Evolutionary conservation across 1,140 invertebrate genomes (phyloP).

Genomic region (Dendroctonus valens): DNA sequence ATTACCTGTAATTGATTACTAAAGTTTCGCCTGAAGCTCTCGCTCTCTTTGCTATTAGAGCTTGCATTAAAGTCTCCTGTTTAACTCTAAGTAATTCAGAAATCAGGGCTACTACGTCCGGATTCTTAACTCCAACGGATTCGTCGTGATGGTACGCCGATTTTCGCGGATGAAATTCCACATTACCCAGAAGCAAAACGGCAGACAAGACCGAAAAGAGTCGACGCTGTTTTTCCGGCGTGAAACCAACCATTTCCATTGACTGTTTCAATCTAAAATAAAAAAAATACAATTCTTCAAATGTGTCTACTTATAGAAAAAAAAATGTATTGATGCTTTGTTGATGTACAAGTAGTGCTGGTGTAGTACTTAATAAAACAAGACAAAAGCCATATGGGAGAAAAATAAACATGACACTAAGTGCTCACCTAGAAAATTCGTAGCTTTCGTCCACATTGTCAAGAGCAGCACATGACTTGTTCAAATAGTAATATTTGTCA

Average conservation of each 20-base stretch:
- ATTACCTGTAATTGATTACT: slow-evolving; percentile 80
- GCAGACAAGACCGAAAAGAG: slow-evolving; percentile 91
- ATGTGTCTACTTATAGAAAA: not conserved
- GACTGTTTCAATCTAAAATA: slow-evolving; percentile 79
- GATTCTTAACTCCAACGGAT: slow-evolving; percentile 88
- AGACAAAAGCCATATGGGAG: too few species aligned
- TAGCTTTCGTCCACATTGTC: slow-evolving; percentile 88
- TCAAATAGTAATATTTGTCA: slow-evolving; percentile 87
- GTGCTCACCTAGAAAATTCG: slow-evolving; percentile 71
- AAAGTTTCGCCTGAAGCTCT: slow-evolving; percentile 86
- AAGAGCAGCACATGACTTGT: slow-evolving; percentile 81
- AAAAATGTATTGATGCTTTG: not conserved
- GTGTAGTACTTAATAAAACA: too few species aligned
- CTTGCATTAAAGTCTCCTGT: slow-evolving; percentile 82
- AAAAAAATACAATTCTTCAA: not conserved
- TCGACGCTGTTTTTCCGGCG: slow-evolving; percentile 83
- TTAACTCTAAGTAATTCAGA: slow-evolving; percentile 85
- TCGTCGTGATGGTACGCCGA: slow-evolving; percentile 92
- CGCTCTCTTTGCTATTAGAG: slow-evolving; percentile 82
- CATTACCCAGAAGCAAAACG: slow-evolving; percentile 82
- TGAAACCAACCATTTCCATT: slow-evolving; percentile 98
- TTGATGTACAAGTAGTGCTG: not conserved
- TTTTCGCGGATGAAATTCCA: slow-evolving; percentile 83
- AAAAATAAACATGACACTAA: not conserved
- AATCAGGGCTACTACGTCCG: slow-evolving; percentile 81